A percentile compares a stretch with the other conserved stretches of the same genome.
These are phyloP conservation scores for Ischnura elegans DNA, from an alignment of 2,888 invertebrate genomes.

Conservation along the genomic window DNA sequence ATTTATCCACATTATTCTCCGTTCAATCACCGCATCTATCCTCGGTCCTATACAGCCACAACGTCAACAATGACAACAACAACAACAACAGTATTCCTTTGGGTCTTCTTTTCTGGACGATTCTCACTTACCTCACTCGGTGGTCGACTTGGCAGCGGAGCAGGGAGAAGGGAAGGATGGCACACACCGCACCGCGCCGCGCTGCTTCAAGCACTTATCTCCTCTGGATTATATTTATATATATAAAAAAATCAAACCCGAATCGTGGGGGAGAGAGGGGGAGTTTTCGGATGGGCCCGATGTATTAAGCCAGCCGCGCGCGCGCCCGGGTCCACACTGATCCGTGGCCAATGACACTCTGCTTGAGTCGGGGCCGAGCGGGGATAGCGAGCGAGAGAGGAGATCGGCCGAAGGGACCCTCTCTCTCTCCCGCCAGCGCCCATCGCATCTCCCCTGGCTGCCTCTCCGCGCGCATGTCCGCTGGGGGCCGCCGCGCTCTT, in stretches of 20 bases:
- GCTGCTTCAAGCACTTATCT: not conserved
- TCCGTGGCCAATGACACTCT: slow-evolving; percentile 59
- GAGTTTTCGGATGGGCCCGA: not conserved
- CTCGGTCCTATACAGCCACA: too few species aligned
- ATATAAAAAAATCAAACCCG: not conserved
- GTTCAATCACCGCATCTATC: too few species aligned
- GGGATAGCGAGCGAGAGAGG: not conserved
- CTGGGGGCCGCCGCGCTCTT: not conserved
- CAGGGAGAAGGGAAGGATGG: not conserved
- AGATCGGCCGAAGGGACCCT: not conserved
- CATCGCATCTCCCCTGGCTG: not conserved
- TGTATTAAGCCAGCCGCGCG: slow-evolving; percentile 3
- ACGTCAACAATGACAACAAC: too few species aligned
- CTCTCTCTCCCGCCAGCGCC: not conserved
- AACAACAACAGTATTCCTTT: too few species aligned
- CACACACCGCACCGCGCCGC: not conserved
- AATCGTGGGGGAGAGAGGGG: not conserved
- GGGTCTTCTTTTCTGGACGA: too few species aligned
- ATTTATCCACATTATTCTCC: too few species aligned
- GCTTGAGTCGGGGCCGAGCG: not conserved
- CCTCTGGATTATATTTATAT: not conserved
- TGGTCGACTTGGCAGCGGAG: not conserved
- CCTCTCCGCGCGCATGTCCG: slow-evolving; percentile 17
- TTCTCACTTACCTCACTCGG: not conserved
- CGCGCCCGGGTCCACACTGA: not conserved